Evolutionary conservation across 2,113 vertebrate genomes (phyloP).

Genomic region (Heterochromis multidens): DNA sequence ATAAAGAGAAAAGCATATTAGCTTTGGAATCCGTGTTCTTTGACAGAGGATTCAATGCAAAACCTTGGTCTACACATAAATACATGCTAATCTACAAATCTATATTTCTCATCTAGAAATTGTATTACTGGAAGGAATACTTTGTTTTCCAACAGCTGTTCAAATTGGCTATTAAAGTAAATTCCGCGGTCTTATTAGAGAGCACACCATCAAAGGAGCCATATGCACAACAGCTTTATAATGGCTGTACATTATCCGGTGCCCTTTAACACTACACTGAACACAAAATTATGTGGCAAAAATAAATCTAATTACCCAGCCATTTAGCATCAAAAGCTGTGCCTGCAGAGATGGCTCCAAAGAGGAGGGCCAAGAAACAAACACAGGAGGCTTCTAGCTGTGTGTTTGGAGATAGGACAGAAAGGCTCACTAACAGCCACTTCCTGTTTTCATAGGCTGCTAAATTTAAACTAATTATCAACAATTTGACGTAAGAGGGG

Average conservation of each 20-base stretch:
- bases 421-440: conserved; percentile 9
- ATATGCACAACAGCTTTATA: conserved; percentile 60
- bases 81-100: conserved; percentile 6
- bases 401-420: conserved; percentile 34
- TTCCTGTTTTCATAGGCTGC: conserved; percentile 20
- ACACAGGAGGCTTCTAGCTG: conserved; percentile 35
- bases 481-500: conserved; percentile 8
- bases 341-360: conserved; percentile 36
- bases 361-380: conserved; percentile 45
- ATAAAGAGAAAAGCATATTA: not conserved
- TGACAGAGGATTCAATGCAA: not conserved
- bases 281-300: conserved; percentile 65
- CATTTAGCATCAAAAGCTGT: conserved; percentile 55
- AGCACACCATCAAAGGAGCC: conserved; percentile 49
- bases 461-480: conserved; percentile 46
- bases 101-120: conserved; percentile 31
- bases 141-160: conserved; percentile 10
- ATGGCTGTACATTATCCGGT: conserved; percentile 59
- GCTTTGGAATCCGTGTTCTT: not conserved
- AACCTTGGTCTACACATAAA: not conserved
- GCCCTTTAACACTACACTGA: conserved; percentile 64
- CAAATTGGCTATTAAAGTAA: conserved; percentile 54
- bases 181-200: conserved; percentile 43
- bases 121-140: conserved; percentile 10
- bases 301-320: conserved; percentile 71